Evolutionary conservation across 2,888 invertebrate genomes (phyloP), one percentile per base, ranked within the genome.

Genomic region (Alentia gelatinosa): DNA sequence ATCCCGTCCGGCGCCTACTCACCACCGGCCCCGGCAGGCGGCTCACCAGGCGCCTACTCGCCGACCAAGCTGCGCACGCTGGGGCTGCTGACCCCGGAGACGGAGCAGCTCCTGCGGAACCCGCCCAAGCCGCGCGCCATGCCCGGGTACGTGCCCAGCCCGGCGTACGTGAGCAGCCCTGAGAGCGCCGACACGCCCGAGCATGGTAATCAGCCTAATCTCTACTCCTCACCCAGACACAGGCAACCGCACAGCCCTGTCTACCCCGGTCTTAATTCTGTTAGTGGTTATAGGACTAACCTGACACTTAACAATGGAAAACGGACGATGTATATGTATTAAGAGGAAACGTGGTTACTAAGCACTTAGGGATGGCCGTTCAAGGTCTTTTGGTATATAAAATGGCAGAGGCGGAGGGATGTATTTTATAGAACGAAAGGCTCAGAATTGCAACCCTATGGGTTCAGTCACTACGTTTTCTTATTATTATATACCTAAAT

Each of bases 1-100:
- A 7, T 12, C 30, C 68, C 7, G 12, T 15, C 7, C 47, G 9
- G 15, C 9, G 9, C 7, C 19, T n/a, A 63, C 63, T n/a, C 9
- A 5, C 63, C 9, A n/a, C 74, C 74, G 15, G 3, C 33, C 19
- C 30, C 30, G 19, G 9, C 19, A 47, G 9, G 19, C 47, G 47
- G 30, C n/a, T n/a, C n/a, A n/a, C n/a, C n/a, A n/a, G 9, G n/a
- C 26, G 40, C n/a, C 30, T 30, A 23, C 37, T 40, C 83, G 15
- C 83, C 83, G n/a, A 35, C 40, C 83, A 35, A 39, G 35, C 83
- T 83, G n/a, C 39, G 83, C 19, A 83, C 83, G 7, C 86, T 47
- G 0, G 86, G 86, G 47, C 50, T 86, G 42, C 86, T 86, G 26
- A 47, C 86, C 4, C 86, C 86, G n/a, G 86, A 42, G 47, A 86